A percentile compares a stretch with the other conserved stretches of the same genome.
These are phyloP conservation scores for Cercopithecus mona DNA, from an alignment of 2,113 vertebrate genomes.

Conservation along the genomic window DNA sequence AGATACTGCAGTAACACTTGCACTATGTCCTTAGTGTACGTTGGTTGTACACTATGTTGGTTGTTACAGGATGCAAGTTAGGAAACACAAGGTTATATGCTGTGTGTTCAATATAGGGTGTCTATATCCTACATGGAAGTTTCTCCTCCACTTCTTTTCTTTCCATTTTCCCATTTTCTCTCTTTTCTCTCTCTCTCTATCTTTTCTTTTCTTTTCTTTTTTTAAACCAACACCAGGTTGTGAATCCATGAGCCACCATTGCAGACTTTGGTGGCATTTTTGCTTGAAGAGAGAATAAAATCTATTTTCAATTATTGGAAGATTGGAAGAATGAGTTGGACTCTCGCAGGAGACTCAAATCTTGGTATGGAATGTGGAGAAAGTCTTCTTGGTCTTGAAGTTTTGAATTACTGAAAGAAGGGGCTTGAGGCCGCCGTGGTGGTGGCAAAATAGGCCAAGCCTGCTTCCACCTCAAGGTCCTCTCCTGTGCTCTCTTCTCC, in stretches of 20 bases:
- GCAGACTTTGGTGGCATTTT: background rate
- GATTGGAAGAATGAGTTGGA: background rate
- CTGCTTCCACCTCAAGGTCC: background rate
- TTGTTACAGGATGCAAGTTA: no score
- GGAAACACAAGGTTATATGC: background rate
- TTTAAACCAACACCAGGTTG: background rate
- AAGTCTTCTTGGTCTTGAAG: background rate
- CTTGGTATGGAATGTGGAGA: background rate
- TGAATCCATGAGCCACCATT: background rate
- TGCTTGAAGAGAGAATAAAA: background rate
- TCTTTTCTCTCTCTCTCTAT: background rate
- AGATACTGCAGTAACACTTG: background rate
- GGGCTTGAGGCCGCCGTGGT: background rate
- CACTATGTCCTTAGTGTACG: accelerated
- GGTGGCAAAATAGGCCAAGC: accelerated
- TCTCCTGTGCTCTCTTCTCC: background rate
- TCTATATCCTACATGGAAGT: no score
- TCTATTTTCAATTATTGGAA: background rate
- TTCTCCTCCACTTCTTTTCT: background rate
- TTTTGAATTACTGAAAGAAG: background rate
- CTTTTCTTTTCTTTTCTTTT: background rate
- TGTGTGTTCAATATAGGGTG: no score
- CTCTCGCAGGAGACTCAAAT: background rate
- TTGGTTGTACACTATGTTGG: no score
- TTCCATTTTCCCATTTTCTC: background rate